These are phyloP conservation scores for Rhabdophis nuchalis DNA, from an alignment of 2,797 vertebrate genomes.

Conservation along the genomic window DNA sequence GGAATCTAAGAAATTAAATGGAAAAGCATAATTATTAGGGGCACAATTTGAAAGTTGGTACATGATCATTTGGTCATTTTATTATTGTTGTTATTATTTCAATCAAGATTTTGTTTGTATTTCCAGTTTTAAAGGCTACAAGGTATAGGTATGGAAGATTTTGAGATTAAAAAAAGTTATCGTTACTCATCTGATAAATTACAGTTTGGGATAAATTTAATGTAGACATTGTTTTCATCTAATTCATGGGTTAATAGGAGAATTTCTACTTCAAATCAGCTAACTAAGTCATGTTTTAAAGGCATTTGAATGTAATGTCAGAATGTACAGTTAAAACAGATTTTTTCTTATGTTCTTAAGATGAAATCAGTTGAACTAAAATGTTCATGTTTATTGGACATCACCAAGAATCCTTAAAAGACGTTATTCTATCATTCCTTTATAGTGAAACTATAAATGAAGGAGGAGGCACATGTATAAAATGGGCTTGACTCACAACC, in stretches of 20 bases:
- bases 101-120: neutral
- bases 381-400: neutral
- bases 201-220: too few species aligned
- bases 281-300: neutral
- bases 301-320: neutral
- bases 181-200: too few species aligned
- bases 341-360: neutral
- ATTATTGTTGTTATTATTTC: neutral
- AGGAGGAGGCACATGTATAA: neutral
- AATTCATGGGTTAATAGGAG: too few species aligned
- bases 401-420: neutral
- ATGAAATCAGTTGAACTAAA: neutral
- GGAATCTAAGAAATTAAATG: neutral
- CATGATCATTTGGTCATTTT: neutral
- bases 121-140: neutral
- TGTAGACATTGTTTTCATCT: neutral
- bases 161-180: too few species aligned
- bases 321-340: neutral
- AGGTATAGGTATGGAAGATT: neutral
- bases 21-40: neutral
- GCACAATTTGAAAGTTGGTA: neutral
- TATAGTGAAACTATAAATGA: neutral
- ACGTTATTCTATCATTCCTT: neutral
- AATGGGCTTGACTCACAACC: neutral
- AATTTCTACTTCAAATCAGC: neutral